These are phyloP conservation scores for Microcebus jonahi DNA, from an alignment of 2,113 vertebrate species.

Conservation along the genomic window DNA sequence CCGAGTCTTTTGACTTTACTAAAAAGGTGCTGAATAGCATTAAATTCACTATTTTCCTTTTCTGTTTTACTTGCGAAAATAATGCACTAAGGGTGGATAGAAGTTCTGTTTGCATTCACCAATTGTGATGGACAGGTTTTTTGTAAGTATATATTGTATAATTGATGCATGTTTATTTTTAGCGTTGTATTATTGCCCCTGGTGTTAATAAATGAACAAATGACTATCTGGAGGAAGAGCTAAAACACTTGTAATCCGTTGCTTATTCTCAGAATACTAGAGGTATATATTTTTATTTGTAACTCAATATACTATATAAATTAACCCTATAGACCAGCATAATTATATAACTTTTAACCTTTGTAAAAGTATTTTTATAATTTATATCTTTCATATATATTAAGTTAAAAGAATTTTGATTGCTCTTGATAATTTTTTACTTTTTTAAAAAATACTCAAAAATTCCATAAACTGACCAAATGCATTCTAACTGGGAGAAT, in stretches of 20 bases:
- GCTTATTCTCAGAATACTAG: constrained; percentile 75
- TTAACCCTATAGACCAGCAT: constrained; percentile 62
- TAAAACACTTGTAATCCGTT: constrained; percentile 77
- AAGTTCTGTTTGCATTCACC: constrained; percentile 78
- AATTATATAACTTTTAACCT: constrained; percentile 63
- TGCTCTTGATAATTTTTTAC: constrained; percentile 36
- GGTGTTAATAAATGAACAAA: constrained; percentile 87
- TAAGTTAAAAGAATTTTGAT: constrained; percentile 36
- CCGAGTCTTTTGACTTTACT: constrained; percentile 85
- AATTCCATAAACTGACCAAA: constrained; percentile 33
- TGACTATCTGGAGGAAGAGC: constrained; percentile 76
- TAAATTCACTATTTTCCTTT: constrained; percentile 83
- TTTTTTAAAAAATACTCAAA: constrained; percentile 45
- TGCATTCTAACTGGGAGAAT: constrained; percentile 40
- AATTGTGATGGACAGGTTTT: constrained; percentile 80
- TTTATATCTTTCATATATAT: constrained; percentile 16
- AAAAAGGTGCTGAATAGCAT: constrained; percentile 89
- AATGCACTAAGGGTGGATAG: constrained; percentile 79
- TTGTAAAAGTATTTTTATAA: constrained; percentile 41
- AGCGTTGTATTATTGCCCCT: constrained; percentile 84
- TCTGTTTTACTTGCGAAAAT: constrained; percentile 80
- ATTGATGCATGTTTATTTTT: constrained; percentile 88
- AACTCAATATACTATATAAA: constrained; percentile 70
- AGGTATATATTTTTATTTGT: constrained; percentile 68
- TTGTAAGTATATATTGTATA: constrained; percentile 83